Percentiles rank a stretch among this genome's conserved stretches.
phyloP scores from a whole-genome alignment of 2,113 vertebrate species.

The Dicaeum eximium region DNA sequence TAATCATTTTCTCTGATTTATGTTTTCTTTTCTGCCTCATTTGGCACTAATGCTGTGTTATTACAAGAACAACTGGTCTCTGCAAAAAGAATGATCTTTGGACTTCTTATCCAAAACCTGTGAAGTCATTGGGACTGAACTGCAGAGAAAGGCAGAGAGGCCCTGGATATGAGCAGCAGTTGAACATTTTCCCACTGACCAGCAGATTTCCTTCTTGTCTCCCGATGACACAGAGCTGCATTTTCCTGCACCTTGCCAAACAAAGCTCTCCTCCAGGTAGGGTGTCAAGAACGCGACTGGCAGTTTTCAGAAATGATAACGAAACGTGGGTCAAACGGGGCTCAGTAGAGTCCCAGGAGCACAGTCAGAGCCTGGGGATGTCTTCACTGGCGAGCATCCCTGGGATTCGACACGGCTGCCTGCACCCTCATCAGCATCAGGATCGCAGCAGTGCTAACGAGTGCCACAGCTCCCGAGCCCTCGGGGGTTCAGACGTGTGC shows the following conservation, averaged over 20 bases:
- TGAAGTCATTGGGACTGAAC: not conserved
- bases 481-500: not conserved
- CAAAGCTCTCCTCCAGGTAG: not conserved
- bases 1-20: not conserved
- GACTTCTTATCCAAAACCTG: not conserved
- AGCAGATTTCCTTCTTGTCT: not conserved
- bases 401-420: not conserved
- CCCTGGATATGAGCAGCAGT: not conserved
- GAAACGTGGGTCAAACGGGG: not conserved
- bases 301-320: not conserved
- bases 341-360: not conserved
- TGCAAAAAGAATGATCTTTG: not conserved
- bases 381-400: not conserved
- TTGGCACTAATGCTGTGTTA: not conserved
- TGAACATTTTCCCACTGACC: not conserved
- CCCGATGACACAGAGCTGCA: not conserved
- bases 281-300: not conserved
- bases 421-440: not conserved
- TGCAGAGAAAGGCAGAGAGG: not conserved
- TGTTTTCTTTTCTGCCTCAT: conserved; percentile 38
- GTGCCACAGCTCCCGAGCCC: not conserved
- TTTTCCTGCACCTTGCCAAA: not conserved
- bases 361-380: not conserved
- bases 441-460: not conserved
- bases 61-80: conserved; percentile 27